Evolutionary conservation across 35 echinoderm and acorn worm species (phyloP).

Genomic region (Ptychodera flava): DNA sequence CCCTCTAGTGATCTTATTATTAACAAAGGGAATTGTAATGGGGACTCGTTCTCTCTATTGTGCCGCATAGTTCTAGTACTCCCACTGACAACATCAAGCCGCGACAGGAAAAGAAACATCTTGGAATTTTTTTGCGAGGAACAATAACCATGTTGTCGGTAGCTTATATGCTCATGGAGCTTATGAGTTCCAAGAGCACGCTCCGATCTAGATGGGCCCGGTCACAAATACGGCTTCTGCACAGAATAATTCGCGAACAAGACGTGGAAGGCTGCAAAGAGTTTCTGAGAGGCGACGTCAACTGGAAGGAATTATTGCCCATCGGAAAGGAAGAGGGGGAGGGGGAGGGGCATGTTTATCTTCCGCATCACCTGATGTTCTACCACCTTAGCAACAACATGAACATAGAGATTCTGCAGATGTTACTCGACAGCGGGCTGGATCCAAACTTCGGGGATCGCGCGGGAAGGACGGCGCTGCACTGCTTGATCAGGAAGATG

Average conservation of each 20-base stretch:
- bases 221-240: neutral
- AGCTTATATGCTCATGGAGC: neutral
- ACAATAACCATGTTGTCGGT: neutral
- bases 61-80: too few relatives aligned
- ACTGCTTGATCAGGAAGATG: slow-evolving; percentile 30
- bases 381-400: neutral
- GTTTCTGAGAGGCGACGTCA: neutral
- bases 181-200: neutral
- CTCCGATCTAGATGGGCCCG: neutral
- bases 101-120: too few relatives aligned
- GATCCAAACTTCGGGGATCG: slow-evolving; percentile 31
- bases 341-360: neutral
- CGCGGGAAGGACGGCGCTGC: slow-evolving; percentile 26
- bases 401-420: neutral
- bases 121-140: too few relatives aligned
- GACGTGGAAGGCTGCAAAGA: neutral
- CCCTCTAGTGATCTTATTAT: too few relatives aligned
- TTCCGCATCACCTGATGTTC: slow-evolving; percentile 3
- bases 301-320: neutral
- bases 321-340: neutral
- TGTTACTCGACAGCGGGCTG: slow-evolving; percentile 27
- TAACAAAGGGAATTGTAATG: too few relatives aligned
- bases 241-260: neutral
- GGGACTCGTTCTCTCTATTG: too few relatives aligned
- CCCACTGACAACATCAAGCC: too few relatives aligned